Conservation (phyloP, 2,888 invertebrate genomes). For the Agrotis segetum region DNA sequence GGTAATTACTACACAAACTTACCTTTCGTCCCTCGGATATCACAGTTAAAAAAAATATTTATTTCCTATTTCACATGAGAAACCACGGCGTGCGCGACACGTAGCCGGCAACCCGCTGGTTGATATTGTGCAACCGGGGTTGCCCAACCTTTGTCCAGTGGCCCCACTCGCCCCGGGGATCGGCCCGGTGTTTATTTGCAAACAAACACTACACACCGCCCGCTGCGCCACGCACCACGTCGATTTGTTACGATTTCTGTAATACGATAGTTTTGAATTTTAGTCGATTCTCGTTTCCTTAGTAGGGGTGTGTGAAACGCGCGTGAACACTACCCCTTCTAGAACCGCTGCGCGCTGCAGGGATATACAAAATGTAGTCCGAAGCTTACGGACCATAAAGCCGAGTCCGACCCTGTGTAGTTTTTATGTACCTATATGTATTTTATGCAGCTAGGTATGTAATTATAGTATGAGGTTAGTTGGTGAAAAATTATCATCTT, state of each 20-base stretch:
- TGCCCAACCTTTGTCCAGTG: constrained; percentile 64
- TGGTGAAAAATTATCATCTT: constrained; percentile 34
- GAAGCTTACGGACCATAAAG: neutral
- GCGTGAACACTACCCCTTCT: constrained; percentile 41
- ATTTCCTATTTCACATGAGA: constrained; percentile 85
- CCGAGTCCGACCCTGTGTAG: constrained; percentile 4
- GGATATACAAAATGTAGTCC: neutral
- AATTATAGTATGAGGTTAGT: constrained; percentile 38
- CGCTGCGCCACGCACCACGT: constrained; percentile 76
- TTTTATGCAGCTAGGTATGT: constrained; percentile 18
- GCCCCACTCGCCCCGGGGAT: constrained; percentile 70
- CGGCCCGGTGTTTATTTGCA: constrained; percentile 90
- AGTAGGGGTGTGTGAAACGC: constrained; percentile 57
- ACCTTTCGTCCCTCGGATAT: constrained; percentile 58
- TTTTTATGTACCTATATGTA: constrained; percentile 21
- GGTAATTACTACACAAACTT: constrained; percentile 61
- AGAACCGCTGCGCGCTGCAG: neutral
- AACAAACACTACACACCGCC: constrained; percentile 84
- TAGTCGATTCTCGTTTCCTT: constrained; percentile 47
- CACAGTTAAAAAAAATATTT: constrained; percentile 67
- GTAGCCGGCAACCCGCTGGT: constrained; percentile 80
- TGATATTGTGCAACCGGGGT: constrained; percentile 79
- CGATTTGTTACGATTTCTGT: constrained; percentile 85
- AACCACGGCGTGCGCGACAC: constrained; percentile 71
- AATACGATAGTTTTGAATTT: constrained; percentile 78